A percentile compares a stretch with the other conserved stretches of the same genome.
phyloP scores from a whole-genome alignment of 2,888 invertebrate genomes.

The Eueremaeus valkanovi region DNA sequence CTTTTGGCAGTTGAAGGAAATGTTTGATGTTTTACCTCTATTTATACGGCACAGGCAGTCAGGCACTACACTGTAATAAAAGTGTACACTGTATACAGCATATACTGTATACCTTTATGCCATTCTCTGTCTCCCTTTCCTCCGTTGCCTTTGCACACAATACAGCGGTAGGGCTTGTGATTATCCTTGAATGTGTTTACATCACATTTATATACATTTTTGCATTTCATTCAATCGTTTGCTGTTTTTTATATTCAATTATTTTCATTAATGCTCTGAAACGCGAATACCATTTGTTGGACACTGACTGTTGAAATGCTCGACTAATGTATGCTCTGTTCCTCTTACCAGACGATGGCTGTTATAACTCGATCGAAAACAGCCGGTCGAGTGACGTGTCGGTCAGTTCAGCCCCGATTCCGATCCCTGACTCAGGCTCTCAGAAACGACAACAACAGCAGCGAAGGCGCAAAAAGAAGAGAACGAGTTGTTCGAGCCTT shows the following conservation, averaged over 20 bases:
- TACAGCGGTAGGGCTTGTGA: background rate
- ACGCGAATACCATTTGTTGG: background rate
- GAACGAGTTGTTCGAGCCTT: constrained; percentile 68
- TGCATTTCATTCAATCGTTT: background rate
- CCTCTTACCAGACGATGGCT: constrained; percentile 2
- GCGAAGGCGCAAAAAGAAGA: constrained; percentile 77
- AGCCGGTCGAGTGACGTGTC: constrained; percentile 7
- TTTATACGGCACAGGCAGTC: background rate
- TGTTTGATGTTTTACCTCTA: background rate
- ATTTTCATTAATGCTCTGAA: background rate
- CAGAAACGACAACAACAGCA: constrained; percentile 26
- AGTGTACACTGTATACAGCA: no score
- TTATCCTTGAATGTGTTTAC: constrained; percentile 30
- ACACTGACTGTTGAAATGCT: constrained; percentile 1
- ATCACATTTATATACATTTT: background rate
- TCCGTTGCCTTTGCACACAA: background rate
- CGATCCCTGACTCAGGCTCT: constrained; percentile 30
- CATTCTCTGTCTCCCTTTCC: background rate
- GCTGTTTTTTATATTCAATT: background rate
- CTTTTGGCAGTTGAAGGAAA: background rate
- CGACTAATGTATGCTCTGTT: background rate
- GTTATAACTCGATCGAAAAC: constrained; percentile 1
- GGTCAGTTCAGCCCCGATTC: constrained; percentile 20
- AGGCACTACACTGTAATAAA: no score
- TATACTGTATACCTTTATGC: no score